These are phyloP conservation scores for Fragum whitleyi DNA, from an alignment of 2,888 invertebrate genomes.

Conservation along the genomic window DNA sequence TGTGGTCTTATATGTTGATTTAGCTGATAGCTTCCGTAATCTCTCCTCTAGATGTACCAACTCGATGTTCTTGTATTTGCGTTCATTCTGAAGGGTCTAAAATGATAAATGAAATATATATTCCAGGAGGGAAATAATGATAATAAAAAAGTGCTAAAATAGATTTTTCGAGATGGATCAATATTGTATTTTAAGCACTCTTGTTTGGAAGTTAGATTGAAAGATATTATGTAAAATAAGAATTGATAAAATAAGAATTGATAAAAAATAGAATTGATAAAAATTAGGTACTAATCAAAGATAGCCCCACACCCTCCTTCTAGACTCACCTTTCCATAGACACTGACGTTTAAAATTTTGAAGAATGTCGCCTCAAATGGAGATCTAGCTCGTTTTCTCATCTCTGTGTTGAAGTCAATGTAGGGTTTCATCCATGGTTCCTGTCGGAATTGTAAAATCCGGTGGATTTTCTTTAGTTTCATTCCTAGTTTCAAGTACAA, in stretches of 20 bases:
- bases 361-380: conserved; percentile 78
- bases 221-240: too few species aligned
- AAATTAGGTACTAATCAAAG: background rate
- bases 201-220: too few species aligned
- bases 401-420: conserved; percentile 76
- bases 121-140: background rate
- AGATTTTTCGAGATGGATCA: too few species aligned
- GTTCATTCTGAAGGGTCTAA: conserved; percentile 56
- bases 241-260: background rate
- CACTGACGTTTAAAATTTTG: conserved; percentile 73
- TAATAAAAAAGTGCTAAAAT: background rate
- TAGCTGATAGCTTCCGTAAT: conserved; percentile 37
- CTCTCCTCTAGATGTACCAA: conserved; percentile 37
- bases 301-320: too few species aligned
- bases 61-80: conserved; percentile 45
- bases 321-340: conserved; percentile 83
- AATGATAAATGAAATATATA: background rate
- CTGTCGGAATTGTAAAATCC: too few species aligned
- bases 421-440: conserved; percentile 83
- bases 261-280: background rate
- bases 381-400: too few species aligned
- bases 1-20: conserved; percentile 38
- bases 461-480: conserved; percentile 63
- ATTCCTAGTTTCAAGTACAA: conserved; percentile 63
- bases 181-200: too few species aligned